Base-by-base conservation (phyloP, 2,113 vertebrate genomes). In the Callipepla squamata region DNA sequence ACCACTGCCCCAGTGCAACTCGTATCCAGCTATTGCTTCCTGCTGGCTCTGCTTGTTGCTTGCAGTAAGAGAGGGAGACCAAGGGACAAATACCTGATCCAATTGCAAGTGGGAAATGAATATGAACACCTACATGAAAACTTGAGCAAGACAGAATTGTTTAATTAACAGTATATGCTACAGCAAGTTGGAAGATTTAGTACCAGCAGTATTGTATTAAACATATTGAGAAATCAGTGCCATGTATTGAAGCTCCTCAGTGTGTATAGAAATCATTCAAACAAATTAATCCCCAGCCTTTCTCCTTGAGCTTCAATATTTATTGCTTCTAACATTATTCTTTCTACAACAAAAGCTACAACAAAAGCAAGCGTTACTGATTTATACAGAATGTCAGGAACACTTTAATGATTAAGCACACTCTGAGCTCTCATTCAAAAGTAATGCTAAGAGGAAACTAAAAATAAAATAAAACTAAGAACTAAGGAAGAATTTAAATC, bases 401-500 rank as follows among this genome's bases (percentile, higher is more conserved):
- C 26, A 82, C 72, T 79, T 85, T 26, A 77, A 55, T 66, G 75
- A 77, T 87, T 85, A 82, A 89, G 36, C 55, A 77, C 53, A 9
- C 11, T 80, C 85, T 44, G 32, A 80, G 62, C 9, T 68, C 81
- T 93, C 57, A 86, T 82, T 77, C 68, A 87, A 69, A 89, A 87
- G 11, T 72, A 72, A 76, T 76, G 36, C 13, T 77, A 66, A 83
- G 67, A 89, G n/a, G 14, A 45, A 65, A 66, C 68, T 67, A 72
- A 81, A 92, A 87, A 68, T 65, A 89, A 89, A 92, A 77, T 50
- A 70, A 62, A 91, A 38, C 51, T 20, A 40, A 53, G 28, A 82
- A 51, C 38, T 58, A 72, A 50, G 6, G 45, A 78, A n/a, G 9
- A 75, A 78, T 75, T 90, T 91, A 86, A 77, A 91, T 74, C 72